A percentile compares a stretch with the other conserved stretches of the same genome.
Conservation (phyloP, 2,888 invertebrate species). For the Colletes collaris region DNA sequence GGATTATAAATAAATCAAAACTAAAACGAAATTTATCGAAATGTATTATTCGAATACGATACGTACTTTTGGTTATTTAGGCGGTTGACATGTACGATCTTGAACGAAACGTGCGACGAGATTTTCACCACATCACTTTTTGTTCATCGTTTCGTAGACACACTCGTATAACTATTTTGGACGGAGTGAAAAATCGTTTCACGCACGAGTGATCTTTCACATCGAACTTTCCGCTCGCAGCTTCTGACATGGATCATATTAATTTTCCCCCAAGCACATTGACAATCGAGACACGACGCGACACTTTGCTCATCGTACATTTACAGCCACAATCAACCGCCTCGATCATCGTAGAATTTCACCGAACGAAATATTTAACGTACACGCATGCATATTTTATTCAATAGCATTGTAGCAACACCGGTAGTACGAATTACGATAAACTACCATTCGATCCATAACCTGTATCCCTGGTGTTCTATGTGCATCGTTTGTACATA, state of each 20-base stretch:
- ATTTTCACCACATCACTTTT: slow-evolving; percentile 22
- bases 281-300: slow-evolving; percentile 32
- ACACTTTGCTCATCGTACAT: slow-evolving; percentile 38
- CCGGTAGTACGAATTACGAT: slow-evolving; percentile 20
- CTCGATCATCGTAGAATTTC: slow-evolving; percentile 17
- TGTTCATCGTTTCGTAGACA: slow-evolving; percentile 19
- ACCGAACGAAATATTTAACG: slow-evolving; percentile 10
- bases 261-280: slow-evolving; percentile 23
- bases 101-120: not conserved
- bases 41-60: slow-evolving; percentile 1
- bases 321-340: not conserved
- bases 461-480: slow-evolving; percentile 33
- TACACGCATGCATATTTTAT: not conserved
- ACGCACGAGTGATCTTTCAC: slow-evolving; percentile 8
- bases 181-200: slow-evolving; percentile 5
- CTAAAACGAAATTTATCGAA: not conserved
- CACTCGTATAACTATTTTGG: slow-evolving; percentile 7
- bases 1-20: not conserved
- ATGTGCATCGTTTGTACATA: not conserved
- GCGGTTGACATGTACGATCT: slow-evolving; percentile 29
- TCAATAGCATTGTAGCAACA: slow-evolving; percentile 22
- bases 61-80: slow-evolving; percentile 46
- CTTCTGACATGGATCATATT: slow-evolving; percentile 41
- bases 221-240: slow-evolving; percentile 12
- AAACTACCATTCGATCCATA: slow-evolving; percentile 37